These are phyloP conservation scores for Tupiocoris notatus DNA, from an alignment of 2,888 invertebrate species.

Conservation along the genomic window DNA sequence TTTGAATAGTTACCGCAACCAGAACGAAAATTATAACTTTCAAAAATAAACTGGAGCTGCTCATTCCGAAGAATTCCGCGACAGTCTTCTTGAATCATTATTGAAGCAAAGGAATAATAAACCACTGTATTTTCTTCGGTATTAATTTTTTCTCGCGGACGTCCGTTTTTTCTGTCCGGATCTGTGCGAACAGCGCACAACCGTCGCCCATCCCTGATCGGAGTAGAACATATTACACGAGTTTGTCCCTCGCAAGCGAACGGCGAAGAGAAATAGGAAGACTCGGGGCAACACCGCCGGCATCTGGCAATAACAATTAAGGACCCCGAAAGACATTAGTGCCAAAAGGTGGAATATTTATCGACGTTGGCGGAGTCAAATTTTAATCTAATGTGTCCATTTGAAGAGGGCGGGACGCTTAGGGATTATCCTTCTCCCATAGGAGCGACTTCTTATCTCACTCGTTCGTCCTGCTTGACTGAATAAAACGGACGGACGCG, in stretches of 20 bases:
- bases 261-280: background rate
- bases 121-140: no score
- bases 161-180: background rate
- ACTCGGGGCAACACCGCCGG: slow-evolving; percentile 7
- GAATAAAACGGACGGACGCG: background rate
- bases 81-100: no score
- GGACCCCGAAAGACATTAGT: slow-evolving; percentile 8
- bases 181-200: background rate
- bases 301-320: slow-evolving; percentile 26
- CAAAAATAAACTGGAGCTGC: no score
- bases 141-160: no score
- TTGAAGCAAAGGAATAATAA: no score
- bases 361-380: slow-evolving; percentile 29
- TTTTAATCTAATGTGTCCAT: slow-evolving; percentile 39
- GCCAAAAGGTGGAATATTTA: slow-evolving; percentile 15
- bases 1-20: no score
- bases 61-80: no score
- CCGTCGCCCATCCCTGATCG: background rate
- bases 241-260: background rate
- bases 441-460: background rate
- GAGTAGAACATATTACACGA: background rate
- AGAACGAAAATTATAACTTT: no score
- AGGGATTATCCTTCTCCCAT: background rate
- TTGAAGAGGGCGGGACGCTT: slow-evolving; percentile 1
- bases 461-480: background rate